Conservation (phyloP, 1,140 invertebrate genomes). For the Neelides sp. region DNA sequence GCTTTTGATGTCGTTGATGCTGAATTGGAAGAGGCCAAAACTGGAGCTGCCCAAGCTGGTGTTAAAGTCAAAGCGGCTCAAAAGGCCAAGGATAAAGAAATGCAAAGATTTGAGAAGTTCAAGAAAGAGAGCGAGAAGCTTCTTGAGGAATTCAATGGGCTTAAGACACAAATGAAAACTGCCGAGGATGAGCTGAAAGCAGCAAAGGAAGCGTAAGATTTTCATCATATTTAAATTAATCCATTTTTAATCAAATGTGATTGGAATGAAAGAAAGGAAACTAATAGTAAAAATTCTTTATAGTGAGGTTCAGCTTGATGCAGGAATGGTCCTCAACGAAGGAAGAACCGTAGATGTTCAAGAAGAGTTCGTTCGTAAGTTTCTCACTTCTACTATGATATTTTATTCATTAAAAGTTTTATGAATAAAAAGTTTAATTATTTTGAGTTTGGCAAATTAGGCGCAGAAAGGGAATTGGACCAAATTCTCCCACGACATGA, state of each 20-base stretch:
- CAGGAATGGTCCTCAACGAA: constrained; percentile 42
- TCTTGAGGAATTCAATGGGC: constrained; percentile 51
- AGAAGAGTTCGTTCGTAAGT: constrained; percentile 70
- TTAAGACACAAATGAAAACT: constrained; percentile 53
- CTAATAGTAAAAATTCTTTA: neutral
- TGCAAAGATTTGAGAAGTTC: constrained; percentile 50
- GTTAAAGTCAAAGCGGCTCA: constrained; percentile 58
- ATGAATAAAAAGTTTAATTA: neutral
- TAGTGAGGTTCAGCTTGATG: constrained; percentile 16
- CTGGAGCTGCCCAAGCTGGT: constrained; percentile 51
- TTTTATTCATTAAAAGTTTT: constrained; percentile 2
- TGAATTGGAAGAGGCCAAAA: constrained; percentile 52
- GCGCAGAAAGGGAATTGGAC: constrained; percentile 57
- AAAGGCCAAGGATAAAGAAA: constrained; percentile 48
- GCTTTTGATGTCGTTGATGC: constrained; percentile 53
- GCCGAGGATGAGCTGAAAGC: constrained; percentile 43
- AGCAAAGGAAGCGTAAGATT: constrained; percentile 16
- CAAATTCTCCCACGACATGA: constrained; percentile 68
- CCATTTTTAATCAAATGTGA: neutral
- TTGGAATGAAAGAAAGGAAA: neutral
- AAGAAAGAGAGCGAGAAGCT: constrained; percentile 12
- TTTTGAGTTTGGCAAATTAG: constrained; percentile 41
- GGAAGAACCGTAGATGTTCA: constrained; percentile 73
- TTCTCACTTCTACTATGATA: constrained; percentile 1
- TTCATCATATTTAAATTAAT: neutral